These are phyloP conservation scores for Sardinella longiceps DNA, from an alignment of 2,797 vertebrate species.

Conservation along the genomic window DNA sequence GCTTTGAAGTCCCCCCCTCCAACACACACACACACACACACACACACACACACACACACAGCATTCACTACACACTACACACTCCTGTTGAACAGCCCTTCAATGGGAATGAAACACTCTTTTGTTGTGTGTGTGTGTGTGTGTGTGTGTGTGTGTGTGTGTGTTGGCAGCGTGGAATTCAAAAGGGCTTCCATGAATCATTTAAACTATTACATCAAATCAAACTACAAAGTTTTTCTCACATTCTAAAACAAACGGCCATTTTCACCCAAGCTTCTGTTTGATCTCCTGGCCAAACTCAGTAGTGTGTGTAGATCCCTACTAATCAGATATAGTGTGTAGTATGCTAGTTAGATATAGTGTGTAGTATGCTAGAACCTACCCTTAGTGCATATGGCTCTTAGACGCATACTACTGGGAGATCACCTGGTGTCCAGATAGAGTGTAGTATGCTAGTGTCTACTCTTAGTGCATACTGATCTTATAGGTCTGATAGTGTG, in stretches of 20 bases:
- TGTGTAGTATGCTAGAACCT: no score
- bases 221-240: not conserved
- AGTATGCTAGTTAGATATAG: no score
- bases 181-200: not conserved
- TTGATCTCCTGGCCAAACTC: not conserved
- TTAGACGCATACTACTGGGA: not conserved
- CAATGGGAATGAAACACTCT: not conserved
- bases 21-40: no score
- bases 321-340: not conserved
- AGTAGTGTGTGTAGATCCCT: not conserved
- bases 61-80: not conserved
- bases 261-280: not conserved
- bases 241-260: not conserved
- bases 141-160: not conserved
- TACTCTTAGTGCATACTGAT: no score
- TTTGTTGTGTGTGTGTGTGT: not conserved
- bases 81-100: not conserved
- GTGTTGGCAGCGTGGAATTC: not conserved
- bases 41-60: no score
- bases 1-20: constrained; percentile 14
- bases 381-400: no score
- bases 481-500: no score
- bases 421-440: no score
- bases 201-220: not conserved
- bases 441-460: no score